Evolutionary conservation across 2,113 vertebrate genomes (phyloP).

Genomic region (Bathybates hornii): DNA sequence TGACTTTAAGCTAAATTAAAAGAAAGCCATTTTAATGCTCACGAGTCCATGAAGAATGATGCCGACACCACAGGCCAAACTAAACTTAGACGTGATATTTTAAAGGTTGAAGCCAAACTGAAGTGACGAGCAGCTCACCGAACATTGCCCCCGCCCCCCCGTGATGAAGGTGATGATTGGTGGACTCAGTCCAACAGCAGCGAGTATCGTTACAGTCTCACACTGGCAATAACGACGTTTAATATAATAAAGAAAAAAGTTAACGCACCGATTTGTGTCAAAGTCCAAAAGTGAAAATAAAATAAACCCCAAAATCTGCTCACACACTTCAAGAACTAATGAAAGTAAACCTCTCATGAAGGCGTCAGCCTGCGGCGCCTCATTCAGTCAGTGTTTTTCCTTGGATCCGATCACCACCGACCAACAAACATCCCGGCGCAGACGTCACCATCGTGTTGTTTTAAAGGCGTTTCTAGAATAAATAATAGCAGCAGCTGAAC

Average conservation of each 20-base stretch:
- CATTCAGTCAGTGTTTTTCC: neutral
- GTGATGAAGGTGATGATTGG: neutral
- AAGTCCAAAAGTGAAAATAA: neutral
- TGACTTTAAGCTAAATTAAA: rapidly evolving
- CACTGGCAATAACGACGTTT: neutral
- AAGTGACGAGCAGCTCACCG: neutral
- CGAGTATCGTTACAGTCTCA: neutral
- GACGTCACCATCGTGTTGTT: neutral
- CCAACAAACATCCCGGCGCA: neutral
- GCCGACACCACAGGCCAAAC: neutral
- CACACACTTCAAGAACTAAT: rapidly evolving
- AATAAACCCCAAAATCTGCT: neutral
- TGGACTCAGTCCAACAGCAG: neutral
- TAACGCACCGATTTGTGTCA: neutral
- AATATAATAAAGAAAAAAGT: neutral
- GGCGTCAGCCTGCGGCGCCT: neutral
- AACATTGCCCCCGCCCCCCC: neutral
- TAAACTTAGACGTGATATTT: neutral
- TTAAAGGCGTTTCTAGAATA: neutral
- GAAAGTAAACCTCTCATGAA: rapidly evolving
- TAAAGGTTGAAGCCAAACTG: neutral
- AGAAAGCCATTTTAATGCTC: neutral
- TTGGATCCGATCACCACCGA: rapidly evolving
- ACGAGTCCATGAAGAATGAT: neutral
- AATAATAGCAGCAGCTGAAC: neutral